Base-by-base conservation (phyloP, 2,888 invertebrate species). In the Meghimatium bilineatum region DNA sequence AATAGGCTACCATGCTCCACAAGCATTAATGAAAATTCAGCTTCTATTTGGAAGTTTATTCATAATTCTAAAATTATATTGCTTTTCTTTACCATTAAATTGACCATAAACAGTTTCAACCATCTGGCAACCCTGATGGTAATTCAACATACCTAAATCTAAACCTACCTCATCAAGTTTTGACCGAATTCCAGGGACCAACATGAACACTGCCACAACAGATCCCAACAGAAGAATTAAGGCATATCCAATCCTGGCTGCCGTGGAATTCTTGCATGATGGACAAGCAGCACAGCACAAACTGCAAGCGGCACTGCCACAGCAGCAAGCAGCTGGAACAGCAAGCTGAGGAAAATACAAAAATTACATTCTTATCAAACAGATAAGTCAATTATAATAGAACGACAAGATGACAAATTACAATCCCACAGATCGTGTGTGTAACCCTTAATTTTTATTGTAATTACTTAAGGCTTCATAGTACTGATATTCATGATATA, bases 201-300 rank as follows among this genome's bases (percentile, higher is more conserved):
- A 95, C 90, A 98, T 97, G 82, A 99, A 96, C 87, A 97, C 97
- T 1, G 98, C 97, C 0, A 96, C 95, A 66, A 99, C 95, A 78
- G 98, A 97, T 49, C 97, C 97, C 14, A 99, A 93, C 76, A 99
- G 94, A 89, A 99, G 94, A 96, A 99, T 96, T 80, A 99, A 91
- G 0, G 99, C 97, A 93, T 99, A 99, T 97, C 98, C 99, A 87
- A 99, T 96, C 63, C 99, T 96, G 1, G 97, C 96, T 0, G 98
- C 98, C 1, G 99, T 99, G 14, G 99, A 99, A 94, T 98, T 99
- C 94, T 97, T 96, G 94, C 99, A 98, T 87, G 98, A 96, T 77
- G 99, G 99, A 93, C 99, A 99, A 80, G 97, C 97, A 26, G 97
- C 96, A 94, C 99, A 99, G 94, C 99, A 99, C 82, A 99, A 95